A percentile compares a stretch with the other conserved stretches of the same genome.
Evolutionary conservation across 2,888 invertebrate species (phyloP).

Genomic region (Yponomeuta malinellus): DNA sequence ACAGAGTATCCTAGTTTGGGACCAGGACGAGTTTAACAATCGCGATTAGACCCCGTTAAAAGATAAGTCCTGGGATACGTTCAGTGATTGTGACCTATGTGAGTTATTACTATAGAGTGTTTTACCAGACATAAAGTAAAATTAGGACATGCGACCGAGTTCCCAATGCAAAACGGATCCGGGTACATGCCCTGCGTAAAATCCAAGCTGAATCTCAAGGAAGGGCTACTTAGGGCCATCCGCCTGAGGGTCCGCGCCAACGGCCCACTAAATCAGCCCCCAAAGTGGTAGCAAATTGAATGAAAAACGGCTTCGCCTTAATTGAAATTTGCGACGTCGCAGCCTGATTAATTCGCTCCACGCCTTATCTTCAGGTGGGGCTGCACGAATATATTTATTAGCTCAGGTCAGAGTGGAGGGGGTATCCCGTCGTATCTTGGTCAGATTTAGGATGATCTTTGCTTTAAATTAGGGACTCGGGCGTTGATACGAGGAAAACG

Average conservation of each 20-base stretch:
- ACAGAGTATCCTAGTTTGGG: too few species aligned
- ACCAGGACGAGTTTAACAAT: too few species aligned
- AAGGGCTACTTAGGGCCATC: background rate
- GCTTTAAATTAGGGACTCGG: background rate
- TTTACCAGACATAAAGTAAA: too few species aligned
- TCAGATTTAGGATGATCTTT: background rate
- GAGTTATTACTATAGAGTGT: too few species aligned
- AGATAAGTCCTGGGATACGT: too few species aligned
- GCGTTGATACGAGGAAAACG: background rate
- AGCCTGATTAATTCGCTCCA: background rate
- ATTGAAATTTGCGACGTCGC: constrained; percentile 8
- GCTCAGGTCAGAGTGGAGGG: background rate
- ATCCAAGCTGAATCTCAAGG: too few species aligned
- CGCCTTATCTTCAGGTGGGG: constrained; percentile 9
- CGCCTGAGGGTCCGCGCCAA: background rate
- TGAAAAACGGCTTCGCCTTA: constrained; percentile 12
- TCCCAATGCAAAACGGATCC: too few species aligned
- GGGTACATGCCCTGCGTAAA: too few species aligned
- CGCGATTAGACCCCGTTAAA: too few species aligned
- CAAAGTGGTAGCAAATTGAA: constrained; percentile 11
- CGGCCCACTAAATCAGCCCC: constrained; percentile 1
- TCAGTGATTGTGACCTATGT: too few species aligned
- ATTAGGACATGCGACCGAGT: too few species aligned
- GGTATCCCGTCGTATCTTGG: background rate
- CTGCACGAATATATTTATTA: constrained; percentile 5